Evolutionary conservation across 30 jellyfish, hydroid and myxozoan genomes (phyloP), one percentile per base, ranked within the genome.

Genomic region (Cassiopea andromeda): DNA sequence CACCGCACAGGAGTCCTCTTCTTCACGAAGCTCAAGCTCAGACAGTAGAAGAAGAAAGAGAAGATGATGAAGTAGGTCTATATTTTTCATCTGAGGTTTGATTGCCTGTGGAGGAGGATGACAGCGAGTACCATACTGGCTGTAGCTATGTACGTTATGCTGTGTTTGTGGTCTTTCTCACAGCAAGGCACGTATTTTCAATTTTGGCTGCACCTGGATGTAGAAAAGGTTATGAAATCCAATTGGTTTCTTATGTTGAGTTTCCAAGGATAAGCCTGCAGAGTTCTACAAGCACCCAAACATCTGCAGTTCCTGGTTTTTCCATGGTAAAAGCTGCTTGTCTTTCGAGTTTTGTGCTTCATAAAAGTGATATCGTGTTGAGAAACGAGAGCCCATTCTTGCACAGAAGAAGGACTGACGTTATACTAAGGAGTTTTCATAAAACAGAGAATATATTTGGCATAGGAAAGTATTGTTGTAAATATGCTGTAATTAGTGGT

Each of bases 1-100:
- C 18, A 57, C 75, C 38, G n/a, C 61, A 38, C 67, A 46, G 2
- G 86, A 47, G 10, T 47, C 90, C 17, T 18, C 80, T 2, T 66
- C 94, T 16, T 66, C 94, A 4, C 43, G 90, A 78, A 77, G 90
- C 18, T 77, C 90, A 16, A 87, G 94, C 86, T 78, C 94, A 58
- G 90, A 66, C 45, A 87, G 85, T 49, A 50, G 87, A 38, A 84
- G 94, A 18, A 61, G 90, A 61, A 78, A 68, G 73, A 87, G 57
- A 60, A 77, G 49, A 69, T 43, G 19, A 77, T 5, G 48, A 48
- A 64, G 15, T 4, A 64, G 15, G 27, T 64, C 64, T 54, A 10
- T 27, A 54, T 54, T 54, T 3, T 54, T 54, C 10, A 54, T 10
- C 64, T 54, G 64, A 54, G 12, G 64, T 54, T 27, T 54, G 64